Percentiles rank a stretch among this genome's conserved stretches.
phyloP scores from a whole-genome alignment of 2,888 invertebrate genomes.

The Eledona agricola region DNA sequence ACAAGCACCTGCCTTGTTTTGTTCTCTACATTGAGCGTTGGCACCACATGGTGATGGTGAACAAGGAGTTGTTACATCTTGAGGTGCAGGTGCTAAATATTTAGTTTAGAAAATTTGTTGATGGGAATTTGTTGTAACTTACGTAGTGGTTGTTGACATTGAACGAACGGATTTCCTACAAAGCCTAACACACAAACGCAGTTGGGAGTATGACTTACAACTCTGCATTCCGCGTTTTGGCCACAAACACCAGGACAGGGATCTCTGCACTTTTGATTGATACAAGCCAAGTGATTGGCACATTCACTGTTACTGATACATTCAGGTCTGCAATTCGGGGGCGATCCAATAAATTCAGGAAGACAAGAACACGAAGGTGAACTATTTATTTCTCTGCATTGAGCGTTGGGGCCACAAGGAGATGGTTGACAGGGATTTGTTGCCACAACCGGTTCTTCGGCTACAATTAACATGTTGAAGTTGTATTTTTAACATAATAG shows the following conservation, averaged over 20 bases:
- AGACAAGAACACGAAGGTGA: slow-evolving; percentile 73
- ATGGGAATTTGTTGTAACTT: too few species aligned
- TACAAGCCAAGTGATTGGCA: slow-evolving; percentile 74
- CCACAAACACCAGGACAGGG: slow-evolving; percentile 84
- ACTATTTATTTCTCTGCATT: slow-evolving; percentile 71
- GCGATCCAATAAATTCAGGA: slow-evolving; percentile 71
- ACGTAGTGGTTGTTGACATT: too few species aligned
- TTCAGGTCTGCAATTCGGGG: slow-evolving; percentile 77
- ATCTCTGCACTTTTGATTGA: slow-evolving; percentile 78
- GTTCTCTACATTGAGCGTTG: slow-evolving; percentile 70
- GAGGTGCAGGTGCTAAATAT: too few species aligned
- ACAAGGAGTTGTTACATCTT: slow-evolving; percentile 65
- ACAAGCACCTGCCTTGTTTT: slow-evolving; percentile 72
- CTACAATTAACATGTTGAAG: slow-evolving; percentile 22
- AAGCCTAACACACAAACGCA: slow-evolving; percentile 75
- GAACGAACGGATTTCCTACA: slow-evolving; percentile 74
- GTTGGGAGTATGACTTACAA: slow-evolving; percentile 78
- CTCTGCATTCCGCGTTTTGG: slow-evolving; percentile 76
- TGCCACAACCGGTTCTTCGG: slow-evolving; percentile 69
- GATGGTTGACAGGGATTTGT: slow-evolving; percentile 73
- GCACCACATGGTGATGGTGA: slow-evolving; percentile 74
- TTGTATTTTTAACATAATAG: neutral
- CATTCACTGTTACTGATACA: slow-evolving; percentile 84
- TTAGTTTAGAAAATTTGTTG: too few species aligned
- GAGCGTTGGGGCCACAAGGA: slow-evolving; percentile 76